Conservation (phyloP, 2,888 invertebrate species). For the Heliconius ismenius region DNA sequence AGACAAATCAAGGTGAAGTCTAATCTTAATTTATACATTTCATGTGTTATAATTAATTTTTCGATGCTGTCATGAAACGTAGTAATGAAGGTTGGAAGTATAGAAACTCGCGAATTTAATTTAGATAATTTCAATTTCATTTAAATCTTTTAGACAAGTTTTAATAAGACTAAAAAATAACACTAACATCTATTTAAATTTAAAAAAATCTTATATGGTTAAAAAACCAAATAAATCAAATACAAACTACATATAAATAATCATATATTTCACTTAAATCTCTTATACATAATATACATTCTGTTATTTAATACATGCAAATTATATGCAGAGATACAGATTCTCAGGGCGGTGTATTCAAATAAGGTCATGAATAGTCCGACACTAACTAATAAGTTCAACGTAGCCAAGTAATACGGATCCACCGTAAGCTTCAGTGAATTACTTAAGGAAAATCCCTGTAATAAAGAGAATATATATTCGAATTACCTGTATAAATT, state of each 20-base stretch:
- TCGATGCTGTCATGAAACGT: not conserved
- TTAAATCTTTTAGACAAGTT: too few species aligned
- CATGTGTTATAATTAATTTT: not conserved
- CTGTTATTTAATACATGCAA: conserved; percentile 20
- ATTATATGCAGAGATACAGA: conserved; percentile 25
- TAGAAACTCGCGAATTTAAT: too few species aligned
- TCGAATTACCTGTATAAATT: not conserved
- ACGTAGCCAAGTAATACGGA: conserved; percentile 20
- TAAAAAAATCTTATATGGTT: not conserved
- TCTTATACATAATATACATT: conserved; percentile 1
- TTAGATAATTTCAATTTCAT: too few species aligned
- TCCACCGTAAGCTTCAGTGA: conserved; percentile 13
- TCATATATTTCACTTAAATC: conserved; percentile 1
- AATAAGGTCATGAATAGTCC: conserved; percentile 29
- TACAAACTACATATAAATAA: not conserved
- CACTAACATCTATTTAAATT: too few species aligned
- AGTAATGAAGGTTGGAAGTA: too few species aligned
- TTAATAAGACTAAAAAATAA: too few species aligned
- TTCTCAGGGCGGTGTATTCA: conserved; percentile 21
- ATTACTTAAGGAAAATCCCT: conserved; percentile 7
- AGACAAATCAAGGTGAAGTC: not conserved
- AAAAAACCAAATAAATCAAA: not conserved
- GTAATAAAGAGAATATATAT: not conserved
- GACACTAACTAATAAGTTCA: conserved; percentile 24
- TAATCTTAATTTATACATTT: not conserved